Evolutionary conservation across 2,797 vertebrate genomes (phyloP).

Genomic region (Miichthys miiuy): DNA sequence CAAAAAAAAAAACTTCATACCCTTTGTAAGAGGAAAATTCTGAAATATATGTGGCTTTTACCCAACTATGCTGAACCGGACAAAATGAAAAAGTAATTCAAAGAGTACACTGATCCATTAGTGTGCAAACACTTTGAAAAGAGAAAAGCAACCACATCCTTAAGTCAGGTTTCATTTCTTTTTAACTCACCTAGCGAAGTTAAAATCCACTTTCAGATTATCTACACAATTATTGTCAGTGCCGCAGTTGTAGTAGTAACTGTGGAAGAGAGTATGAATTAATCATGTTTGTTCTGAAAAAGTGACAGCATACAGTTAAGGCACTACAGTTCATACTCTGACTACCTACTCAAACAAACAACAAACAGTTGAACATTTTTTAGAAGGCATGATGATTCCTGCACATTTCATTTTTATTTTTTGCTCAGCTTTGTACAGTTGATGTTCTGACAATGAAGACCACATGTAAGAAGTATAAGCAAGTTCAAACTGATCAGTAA

Average conservation of each 20-base stretch:
- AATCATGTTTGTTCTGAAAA: background rate
- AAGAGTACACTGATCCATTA: background rate
- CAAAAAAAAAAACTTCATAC: background rate
- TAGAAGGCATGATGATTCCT: no score
- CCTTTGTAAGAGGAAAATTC: background rate
- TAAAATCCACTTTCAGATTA: constrained; percentile 84
- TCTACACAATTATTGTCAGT: constrained; percentile 82
- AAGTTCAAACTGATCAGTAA: background rate
- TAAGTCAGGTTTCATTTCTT: background rate
- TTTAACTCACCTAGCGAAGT: constrained; percentile 79
- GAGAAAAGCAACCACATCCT: background rate
- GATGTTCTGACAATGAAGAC: no score
- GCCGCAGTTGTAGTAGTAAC: constrained; percentile 88
- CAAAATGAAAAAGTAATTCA: background rate
- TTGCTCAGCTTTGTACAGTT: no score
- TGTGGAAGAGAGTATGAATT: constrained; percentile 56
- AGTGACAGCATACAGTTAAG: background rate
- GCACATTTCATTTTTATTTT: no score
- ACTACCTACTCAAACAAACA: no score
- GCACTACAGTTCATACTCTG: background rate
- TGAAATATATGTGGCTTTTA: background rate
- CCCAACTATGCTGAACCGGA: background rate
- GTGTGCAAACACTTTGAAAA: background rate
- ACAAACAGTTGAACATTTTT: no score
- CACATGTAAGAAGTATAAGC: no score